Conservation (phyloP, 2,888 invertebrate genomes). For the Chelonus formosanus region DNA sequence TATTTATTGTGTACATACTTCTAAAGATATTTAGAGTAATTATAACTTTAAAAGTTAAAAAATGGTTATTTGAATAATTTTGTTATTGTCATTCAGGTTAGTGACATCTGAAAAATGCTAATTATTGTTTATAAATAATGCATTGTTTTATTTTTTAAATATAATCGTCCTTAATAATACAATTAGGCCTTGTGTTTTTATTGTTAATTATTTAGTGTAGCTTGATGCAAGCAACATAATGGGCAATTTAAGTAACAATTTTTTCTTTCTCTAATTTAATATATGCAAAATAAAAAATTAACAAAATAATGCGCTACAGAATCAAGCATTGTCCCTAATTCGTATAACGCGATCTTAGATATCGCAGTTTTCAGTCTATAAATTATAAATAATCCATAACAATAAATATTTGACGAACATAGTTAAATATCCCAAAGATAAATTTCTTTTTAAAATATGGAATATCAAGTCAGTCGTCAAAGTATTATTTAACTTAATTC, state of each 20-base stretch:
- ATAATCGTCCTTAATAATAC: slow-evolving; percentile 47
- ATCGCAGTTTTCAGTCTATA: slow-evolving; percentile 17
- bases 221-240: slow-evolving; percentile 52
- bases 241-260: slow-evolving; percentile 33
- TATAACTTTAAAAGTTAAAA: too few species aligned
- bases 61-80: too few species aligned
- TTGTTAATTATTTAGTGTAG: slow-evolving; percentile 43
- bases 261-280: slow-evolving; percentile 1
- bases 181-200: slow-evolving; percentile 45
- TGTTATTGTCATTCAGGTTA: neutral
- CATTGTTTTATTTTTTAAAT: slow-evolving; percentile 50
- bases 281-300: slow-evolving; percentile 18
- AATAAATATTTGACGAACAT: slow-evolving; percentile 4
- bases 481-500: too few species aligned
- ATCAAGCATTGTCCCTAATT: slow-evolving; percentile 41
- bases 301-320: slow-evolving; percentile 43
- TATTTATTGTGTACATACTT: too few species aligned
- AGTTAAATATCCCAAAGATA: slow-evolving; percentile 10
- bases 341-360: neutral
- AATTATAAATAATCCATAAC: slow-evolving; percentile 19
- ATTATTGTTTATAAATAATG: slow-evolving; percentile 19
- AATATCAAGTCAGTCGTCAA: too few species aligned
- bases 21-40: too few species aligned
- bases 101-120: slow-evolving; percentile 9
- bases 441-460: too few species aligned